A percentile compares a stretch with the other conserved stretches of the same genome.
Evolutionary conservation across 2,113 vertebrate species (phyloP).

Genomic region (Oncorhynchus kisutch): DNA sequence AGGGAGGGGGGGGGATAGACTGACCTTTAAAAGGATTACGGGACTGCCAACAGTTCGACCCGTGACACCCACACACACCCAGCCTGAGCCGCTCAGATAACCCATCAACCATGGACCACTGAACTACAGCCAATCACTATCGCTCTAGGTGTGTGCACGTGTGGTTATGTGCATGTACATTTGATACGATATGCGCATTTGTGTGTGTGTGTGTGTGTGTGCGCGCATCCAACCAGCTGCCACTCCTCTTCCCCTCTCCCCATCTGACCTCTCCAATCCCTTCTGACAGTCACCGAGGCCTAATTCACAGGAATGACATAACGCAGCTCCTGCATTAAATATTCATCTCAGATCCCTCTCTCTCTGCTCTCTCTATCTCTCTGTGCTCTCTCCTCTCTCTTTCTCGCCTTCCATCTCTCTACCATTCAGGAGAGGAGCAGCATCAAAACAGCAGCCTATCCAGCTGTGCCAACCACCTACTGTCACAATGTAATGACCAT

Average conservation of each 20-base stretch:
- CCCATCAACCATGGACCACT: background rate
- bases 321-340: conserved; percentile 3
- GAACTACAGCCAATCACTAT: background rate
- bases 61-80: background rate
- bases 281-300: conserved; percentile 13
- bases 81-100: background rate
- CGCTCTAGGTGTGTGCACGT: background rate
- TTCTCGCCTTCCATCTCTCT: background rate
- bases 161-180: background rate
- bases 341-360: conserved; percentile 7
- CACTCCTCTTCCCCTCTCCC: background rate
- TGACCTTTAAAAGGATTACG: conserved; percentile 10
- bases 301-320: conserved; percentile 22
- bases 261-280: conserved; percentile 11
- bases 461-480: too few relatives aligned
- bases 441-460: background rate
- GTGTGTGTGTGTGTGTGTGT: too few relatives aligned
- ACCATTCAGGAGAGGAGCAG: background rate
- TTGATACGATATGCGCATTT: background rate
- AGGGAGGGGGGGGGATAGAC: background rate
- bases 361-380: background rate
- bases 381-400: background rate
- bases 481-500: background rate
- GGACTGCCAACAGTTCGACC: background rate
- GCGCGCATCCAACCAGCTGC: background rate